Evolutionary conservation across 2,113 vertebrate species (phyloP).

Genomic region (Cyprinodon tularosa): DNA sequence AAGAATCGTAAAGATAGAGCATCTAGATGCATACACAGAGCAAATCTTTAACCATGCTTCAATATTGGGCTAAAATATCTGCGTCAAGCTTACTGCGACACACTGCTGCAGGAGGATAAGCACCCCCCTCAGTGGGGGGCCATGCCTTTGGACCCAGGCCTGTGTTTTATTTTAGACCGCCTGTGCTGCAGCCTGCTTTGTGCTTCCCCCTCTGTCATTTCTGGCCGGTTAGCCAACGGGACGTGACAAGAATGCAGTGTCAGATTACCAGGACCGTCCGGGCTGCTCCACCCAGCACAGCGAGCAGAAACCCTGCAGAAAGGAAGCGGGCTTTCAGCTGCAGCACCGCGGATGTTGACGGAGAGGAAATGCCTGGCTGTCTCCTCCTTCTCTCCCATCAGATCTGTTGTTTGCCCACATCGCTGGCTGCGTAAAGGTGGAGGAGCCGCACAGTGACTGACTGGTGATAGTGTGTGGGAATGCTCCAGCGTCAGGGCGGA

Average conservation of each 20-base stretch:
- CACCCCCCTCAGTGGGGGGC: not conserved
- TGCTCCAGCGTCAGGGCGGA: slow-evolving; percentile 21
- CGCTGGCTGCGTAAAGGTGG: not conserved
- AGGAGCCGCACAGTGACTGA: not conserved
- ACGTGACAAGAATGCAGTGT: not conserved
- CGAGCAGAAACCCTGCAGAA: not conserved
- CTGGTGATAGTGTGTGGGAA: slow-evolving; percentile 1
- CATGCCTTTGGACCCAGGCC: not conserved
- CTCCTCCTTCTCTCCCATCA: slow-evolving; percentile 26
- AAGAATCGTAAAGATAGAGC: too few species aligned
- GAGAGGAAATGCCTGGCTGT: slow-evolving; percentile 46
- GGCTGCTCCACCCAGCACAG: slow-evolving; percentile 4
- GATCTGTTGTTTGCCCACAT: not conserved
- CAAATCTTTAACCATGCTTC: too few species aligned
- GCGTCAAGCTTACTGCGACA: too few species aligned
- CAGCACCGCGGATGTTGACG: not conserved
- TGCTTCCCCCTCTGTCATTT: not conserved
- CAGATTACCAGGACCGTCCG: too few species aligned
- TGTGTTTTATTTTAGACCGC: not conserved
- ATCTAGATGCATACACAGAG: too few species aligned
- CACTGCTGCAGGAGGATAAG: too few species aligned
- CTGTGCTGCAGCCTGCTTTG: not conserved
- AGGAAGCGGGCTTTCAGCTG: slow-evolving; percentile 13
- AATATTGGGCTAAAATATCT: too few species aligned
- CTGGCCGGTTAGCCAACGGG: not conserved